phyloP scores from a whole-genome alignment of 2,113 vertebrate species.

The Clarias magur region DNA sequence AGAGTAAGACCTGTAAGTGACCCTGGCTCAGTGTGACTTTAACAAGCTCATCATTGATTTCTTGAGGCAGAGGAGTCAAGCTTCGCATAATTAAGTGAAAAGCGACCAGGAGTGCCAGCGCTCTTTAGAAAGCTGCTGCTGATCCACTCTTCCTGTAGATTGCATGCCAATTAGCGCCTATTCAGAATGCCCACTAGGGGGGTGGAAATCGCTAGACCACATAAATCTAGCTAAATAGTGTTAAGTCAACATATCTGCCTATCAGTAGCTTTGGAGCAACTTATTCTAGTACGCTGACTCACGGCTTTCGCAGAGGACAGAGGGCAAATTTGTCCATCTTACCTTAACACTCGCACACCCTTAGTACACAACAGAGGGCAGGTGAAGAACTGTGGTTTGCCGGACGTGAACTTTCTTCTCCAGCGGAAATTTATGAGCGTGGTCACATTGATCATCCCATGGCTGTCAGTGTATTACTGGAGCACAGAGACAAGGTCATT shows the following conservation, averaged over 20 bases:
- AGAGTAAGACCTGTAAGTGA: conserved; percentile 51
- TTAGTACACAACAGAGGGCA: conserved; percentile 27
- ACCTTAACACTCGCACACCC: conserved; percentile 31
- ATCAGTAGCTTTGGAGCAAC: conserved; percentile 11
- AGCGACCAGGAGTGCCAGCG: conserved; percentile 52
- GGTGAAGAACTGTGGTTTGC: background rate
- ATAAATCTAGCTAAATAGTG: background rate
- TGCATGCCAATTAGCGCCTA: conserved; percentile 41
- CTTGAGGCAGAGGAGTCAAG: conserved; percentile 57
- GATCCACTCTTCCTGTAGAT: conserved; percentile 11
- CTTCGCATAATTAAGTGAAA: conserved; percentile 56
- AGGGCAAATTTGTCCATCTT: conserved; percentile 24
- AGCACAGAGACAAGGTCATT: background rate
- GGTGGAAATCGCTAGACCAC: background rate
- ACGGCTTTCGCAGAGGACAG: conserved; percentile 2
- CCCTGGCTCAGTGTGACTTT: conserved; percentile 56
- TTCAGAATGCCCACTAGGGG: conserved; percentile 20
- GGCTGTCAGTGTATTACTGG: background rate
- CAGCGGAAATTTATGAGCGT: background rate
- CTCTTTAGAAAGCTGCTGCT: conserved; percentile 55
- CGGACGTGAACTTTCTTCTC: background rate
- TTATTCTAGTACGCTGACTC: conserved; percentile 25
- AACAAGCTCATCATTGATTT: conserved; percentile 67
- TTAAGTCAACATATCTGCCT: conserved; percentile 21
- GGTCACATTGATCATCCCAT: background rate